These are phyloP conservation scores for Amphiprion ocellaris DNA, from an alignment of 2,113 vertebrate genomes.

Conservation along the genomic window DNA sequence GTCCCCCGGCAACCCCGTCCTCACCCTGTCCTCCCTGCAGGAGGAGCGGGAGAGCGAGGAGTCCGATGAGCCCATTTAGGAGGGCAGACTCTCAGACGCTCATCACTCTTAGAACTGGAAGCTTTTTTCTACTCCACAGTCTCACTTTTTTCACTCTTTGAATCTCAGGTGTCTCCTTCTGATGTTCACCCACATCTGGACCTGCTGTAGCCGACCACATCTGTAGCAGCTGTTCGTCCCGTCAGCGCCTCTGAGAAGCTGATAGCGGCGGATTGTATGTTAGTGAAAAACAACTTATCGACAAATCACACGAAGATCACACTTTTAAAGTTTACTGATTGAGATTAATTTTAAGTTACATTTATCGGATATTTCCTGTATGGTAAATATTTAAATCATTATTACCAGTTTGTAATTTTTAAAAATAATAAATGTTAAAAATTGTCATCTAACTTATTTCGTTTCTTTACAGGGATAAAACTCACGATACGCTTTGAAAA, in stretches of 20 bases:
- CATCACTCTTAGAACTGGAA: slow-evolving; percentile 61
- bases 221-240: slow-evolving; percentile 6
- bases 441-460: slow-evolving; percentile 44
- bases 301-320: slow-evolving; percentile 54
- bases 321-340: slow-evolving; percentile 72
- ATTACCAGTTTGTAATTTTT: slow-evolving; percentile 69
- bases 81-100: slow-evolving; percentile 54
- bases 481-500: not conserved
- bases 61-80: slow-evolving; percentile 81
- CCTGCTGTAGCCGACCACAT: too few species aligned
- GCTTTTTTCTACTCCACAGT: slow-evolving; percentile 68
- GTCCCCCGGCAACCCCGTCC: slow-evolving; percentile 62
- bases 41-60: slow-evolving; percentile 79
- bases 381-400: slow-evolving; percentile 59
- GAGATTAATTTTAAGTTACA: slow-evolving; percentile 54
- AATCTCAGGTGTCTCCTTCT: slow-evolving; percentile 76
- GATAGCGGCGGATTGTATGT: slow-evolving; percentile 64
- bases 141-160: slow-evolving; percentile 64
- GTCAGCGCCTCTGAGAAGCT: slow-evolving; percentile 35
- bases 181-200: slow-evolving; percentile 25
- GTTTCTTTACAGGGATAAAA: slow-evolving; percentile 18
- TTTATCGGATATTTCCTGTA: slow-evolving; percentile 57
- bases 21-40: slow-evolving; percentile 78
- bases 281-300: slow-evolving; percentile 47
- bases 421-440: slow-evolving; percentile 68